These are phyloP conservation scores for Aphelocoma californica DNA, from an alignment of 2,797 vertebrate species.

Conservation along the genomic window DNA sequence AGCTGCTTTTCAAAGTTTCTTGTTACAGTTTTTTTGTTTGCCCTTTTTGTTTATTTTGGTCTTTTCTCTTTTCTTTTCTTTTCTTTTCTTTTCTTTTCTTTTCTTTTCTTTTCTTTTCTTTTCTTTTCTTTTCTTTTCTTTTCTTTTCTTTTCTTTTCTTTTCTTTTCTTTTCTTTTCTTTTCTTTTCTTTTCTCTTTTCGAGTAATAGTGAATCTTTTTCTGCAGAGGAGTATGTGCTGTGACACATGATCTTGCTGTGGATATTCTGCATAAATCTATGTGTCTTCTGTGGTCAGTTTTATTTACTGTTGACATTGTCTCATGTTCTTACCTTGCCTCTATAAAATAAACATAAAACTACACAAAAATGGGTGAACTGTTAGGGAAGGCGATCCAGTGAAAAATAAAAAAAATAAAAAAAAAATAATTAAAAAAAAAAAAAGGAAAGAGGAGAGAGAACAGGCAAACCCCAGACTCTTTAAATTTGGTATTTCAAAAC, in stretches of 20 bases:
- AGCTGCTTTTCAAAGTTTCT: neutral
- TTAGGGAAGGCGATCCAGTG: neutral
- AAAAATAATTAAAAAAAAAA: fast-evolving
- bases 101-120: too few species aligned
- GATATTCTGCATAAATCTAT: neutral
- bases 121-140: too few species aligned
- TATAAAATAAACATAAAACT: neutral
- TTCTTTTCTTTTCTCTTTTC: too few species aligned
- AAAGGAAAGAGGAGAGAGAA: neutral
- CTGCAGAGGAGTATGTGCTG: neutral
- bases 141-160: too few species aligned
- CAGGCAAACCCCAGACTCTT: neutral
- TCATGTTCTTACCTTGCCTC: neutral
- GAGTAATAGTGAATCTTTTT: neutral
- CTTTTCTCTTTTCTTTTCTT: too few species aligned
- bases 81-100: too few species aligned
- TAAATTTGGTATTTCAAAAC: neutral
- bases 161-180: too few species aligned
- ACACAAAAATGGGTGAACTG: neutral
- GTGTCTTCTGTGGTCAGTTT: neutral
- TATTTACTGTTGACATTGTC: neutral
- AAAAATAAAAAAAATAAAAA: neutral
- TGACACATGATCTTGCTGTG: neutral
- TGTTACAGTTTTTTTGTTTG: fast-evolving
- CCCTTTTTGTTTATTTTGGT: neutral